Percentiles rank a stretch among this genome's conserved stretches.
These are phyloP conservation scores for Trinectes maculatus DNA, from an alignment of 2,113 vertebrate species.

Conservation along the genomic window DNA sequence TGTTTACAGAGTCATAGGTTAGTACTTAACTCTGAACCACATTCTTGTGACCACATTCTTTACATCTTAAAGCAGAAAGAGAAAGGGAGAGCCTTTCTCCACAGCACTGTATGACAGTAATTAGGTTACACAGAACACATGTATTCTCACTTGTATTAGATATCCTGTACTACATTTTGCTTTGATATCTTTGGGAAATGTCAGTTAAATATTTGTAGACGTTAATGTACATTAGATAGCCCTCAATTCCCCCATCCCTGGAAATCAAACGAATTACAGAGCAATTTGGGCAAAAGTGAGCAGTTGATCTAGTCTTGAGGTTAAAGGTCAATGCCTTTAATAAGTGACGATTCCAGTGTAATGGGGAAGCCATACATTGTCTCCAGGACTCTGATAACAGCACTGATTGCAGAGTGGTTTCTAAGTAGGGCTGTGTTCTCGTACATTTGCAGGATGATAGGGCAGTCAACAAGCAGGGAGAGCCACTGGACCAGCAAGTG, in stretches of 20 bases:
- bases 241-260: not conserved
- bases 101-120: too few species aligned
- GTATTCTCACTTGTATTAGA: too few species aligned
- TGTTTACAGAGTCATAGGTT: too few species aligned
- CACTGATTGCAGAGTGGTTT: constrained; percentile 86
- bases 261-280: not conserved
- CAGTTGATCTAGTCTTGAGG: not conserved
- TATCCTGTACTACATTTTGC: too few species aligned
- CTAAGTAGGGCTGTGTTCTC: constrained; percentile 90
- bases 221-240: too few species aligned
- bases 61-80: too few species aligned
- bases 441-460: constrained; percentile 87
- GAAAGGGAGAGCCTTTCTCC: too few species aligned
- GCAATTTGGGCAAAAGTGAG: not conserved
- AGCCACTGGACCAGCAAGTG: constrained; percentile 91
- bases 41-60: too few species aligned
- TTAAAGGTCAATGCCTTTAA: constrained; percentile 93
- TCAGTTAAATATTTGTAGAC: not conserved
- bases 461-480: constrained; percentile 88
- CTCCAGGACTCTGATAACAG: constrained; percentile 88
- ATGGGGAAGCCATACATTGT: constrained; percentile 90
- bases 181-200: constrained; percentile 15
- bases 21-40: too few species aligned
- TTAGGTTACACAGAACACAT: too few species aligned
- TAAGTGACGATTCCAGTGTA: constrained; percentile 90